A percentile compares a stretch with the other conserved stretches of the same genome.
These are phyloP conservation scores for Zaprionus kolodkinae DNA, from an alignment of 1,140 invertebrate genomes.

Conservation along the genomic window DNA sequence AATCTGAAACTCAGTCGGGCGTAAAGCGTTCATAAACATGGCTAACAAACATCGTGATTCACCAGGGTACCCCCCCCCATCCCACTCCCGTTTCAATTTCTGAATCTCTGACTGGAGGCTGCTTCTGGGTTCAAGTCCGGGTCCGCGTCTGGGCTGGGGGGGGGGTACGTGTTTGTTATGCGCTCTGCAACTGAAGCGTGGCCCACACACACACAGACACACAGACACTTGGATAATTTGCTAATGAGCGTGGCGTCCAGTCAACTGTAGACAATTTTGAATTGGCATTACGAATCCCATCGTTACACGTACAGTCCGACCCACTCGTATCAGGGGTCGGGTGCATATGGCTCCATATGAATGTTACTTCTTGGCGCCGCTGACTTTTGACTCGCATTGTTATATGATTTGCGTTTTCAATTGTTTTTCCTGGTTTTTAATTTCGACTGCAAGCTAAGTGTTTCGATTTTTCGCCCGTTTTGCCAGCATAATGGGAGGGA, in stretches of 20 bases:
- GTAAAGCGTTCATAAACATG: constrained; percentile 45
- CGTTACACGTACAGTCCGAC: background rate
- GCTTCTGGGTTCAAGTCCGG: background rate
- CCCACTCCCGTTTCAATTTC: constrained; percentile 3
- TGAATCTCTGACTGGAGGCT: constrained; percentile 3
- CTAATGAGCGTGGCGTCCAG: constrained; percentile 67
- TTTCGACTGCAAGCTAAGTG: constrained; percentile 55
- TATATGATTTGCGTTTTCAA: constrained; percentile 75
- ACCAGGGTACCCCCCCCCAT: background rate
- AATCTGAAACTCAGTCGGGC: constrained; percentile 58
- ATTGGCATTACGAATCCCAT: constrained; percentile 42
- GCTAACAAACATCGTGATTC: constrained; percentile 56
- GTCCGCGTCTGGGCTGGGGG: constrained; percentile 8
- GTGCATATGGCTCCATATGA: constrained; percentile 26
- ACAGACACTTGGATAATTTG: constrained; percentile 56
- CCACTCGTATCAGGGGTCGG: constrained; percentile 33
- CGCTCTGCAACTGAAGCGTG: constrained; percentile 28
- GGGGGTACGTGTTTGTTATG: background rate
- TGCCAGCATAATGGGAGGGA: constrained; percentile 36
- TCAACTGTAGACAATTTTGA: constrained; percentile 66
- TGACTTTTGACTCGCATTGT: constrained; percentile 74
- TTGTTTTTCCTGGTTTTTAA: constrained; percentile 42
- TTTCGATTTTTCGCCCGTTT: constrained; percentile 55
- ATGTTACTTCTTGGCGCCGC: constrained; percentile 28
- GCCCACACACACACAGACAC: constrained; percentile 25